Evolutionary conservation across 2,113 vertebrate genomes (phyloP).

Genomic region (Neofelis nebulosa): DNA sequence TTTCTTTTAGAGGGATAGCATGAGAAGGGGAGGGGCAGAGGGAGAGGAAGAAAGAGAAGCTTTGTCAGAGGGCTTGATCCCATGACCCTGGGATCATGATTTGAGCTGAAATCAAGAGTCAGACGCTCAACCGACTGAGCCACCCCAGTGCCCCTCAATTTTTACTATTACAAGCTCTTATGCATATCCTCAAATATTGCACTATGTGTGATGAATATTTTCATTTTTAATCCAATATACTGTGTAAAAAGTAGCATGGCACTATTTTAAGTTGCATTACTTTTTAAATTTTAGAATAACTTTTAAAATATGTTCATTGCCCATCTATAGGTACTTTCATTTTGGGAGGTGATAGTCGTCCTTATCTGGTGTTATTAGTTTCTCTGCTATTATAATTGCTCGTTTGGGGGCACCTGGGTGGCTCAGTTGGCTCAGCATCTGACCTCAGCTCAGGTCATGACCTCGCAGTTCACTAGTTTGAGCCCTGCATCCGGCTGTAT

Average conservation of each 20-base stretch:
- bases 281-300: neutral
- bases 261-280: neutral
- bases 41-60: too few species aligned
- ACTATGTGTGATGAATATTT: neutral
- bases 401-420: neutral
- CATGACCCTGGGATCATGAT: too few species aligned
- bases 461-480: too few species aligned
- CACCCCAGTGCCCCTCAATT: neutral
- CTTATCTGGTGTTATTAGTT: neutral
- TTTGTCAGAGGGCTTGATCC: too few species aligned
- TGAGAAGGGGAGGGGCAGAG: too few species aligned
- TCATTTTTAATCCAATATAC: neutral
- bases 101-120: too few species aligned
- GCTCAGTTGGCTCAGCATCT: too few species aligned
- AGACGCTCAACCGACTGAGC: too few species aligned
- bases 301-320: neutral
- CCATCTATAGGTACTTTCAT: neutral
- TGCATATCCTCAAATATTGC: neutral
- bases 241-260: neutral
- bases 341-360: neutral
- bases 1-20: too few species aligned
- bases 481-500: too few species aligned
- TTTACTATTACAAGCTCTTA: neutral
- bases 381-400: neutral
- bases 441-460: too few species aligned